Evolutionary conservation across 2,113 vertebrate genomes (phyloP), one percentile per base, ranked within the genome.

Genomic region (Murina feae): DNA sequence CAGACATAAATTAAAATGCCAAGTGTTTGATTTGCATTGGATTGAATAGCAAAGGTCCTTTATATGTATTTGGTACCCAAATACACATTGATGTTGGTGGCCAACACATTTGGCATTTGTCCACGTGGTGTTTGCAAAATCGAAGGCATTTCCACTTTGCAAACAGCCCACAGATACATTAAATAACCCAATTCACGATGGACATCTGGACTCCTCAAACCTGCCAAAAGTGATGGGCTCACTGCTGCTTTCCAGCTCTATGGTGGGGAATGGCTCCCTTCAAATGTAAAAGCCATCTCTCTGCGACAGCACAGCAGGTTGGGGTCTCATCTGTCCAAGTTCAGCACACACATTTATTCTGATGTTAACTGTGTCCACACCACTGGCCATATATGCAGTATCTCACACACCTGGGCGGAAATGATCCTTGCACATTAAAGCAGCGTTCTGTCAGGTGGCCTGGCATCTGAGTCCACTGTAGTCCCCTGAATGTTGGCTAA

Each of bases 141-240:
- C 37, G 12, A 96, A 97, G 91, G 91, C 96, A 89, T 97, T 98
- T 97, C 95, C 97, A 91, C 96, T 96, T 96, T 97, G 96, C 97
- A 98, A 98, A 98, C 96, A 96, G 96, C 96, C 98, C 97, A 90
- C 91, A 97, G 97, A 98, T 97, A 98, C 94, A 98, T 98, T 98
- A 98, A 98, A 98, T 97, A 98, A 97, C 95, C 94, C 90, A 96
- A 97, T 98, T 98, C 97, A 96, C 94, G 96, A 96, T 89, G 97
- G 98, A 97, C 98, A 98, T 98, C 98, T 98, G 98, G 96, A 97
- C 97, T 96, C 95, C 71, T 96, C 95, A 93, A 94, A 92, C 96
- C 97, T 98, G 98, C 98, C 98, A 98, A 97, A 92, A 95, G 71
- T 93, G 51, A 80, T 86, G 89, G 7, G 94, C 94, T 97, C 93